A percentile compares a stretch with the other conserved stretches of the same genome.
Conservation (phyloP, 1,140 invertebrate genomes). For the Archivesica marissinica region DNA sequence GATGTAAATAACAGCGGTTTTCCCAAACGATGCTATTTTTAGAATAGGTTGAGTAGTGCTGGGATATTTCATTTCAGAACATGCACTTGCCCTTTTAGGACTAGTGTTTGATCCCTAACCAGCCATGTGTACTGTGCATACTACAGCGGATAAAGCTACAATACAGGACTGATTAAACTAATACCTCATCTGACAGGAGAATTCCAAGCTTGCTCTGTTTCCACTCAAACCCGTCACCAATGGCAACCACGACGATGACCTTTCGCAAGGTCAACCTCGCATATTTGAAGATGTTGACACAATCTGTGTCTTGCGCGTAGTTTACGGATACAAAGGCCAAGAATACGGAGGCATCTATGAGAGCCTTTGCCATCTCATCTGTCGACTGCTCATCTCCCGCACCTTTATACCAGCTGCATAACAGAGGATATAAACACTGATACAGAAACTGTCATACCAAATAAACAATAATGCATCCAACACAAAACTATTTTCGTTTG, state of each 20-base stretch:
- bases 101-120: no score
- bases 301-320: constrained; percentile 75
- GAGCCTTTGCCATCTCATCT: constrained; percentile 75
- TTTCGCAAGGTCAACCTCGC: constrained; percentile 78
- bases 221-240: constrained; percentile 78
- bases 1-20: no score
- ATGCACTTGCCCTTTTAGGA: no score
- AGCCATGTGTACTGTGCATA: no score
- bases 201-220: constrained; percentile 76
- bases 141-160: no score
- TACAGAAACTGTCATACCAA: background rate
- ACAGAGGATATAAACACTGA: background rate
- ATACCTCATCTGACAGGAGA: constrained; percentile 77
- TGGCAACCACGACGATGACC: constrained; percentile 75
- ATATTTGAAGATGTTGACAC: constrained; percentile 80
- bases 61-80: no score
- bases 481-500: no score
- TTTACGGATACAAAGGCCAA: constrained; percentile 79
- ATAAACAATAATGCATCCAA: no score
- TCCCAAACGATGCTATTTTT: no score
- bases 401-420: constrained; percentile 73
- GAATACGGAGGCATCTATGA: constrained; percentile 77
- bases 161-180: no score
- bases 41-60: no score
- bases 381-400: constrained; percentile 54